Evolutionary conservation across 2,113 vertebrate species (phyloP), one percentile per base, ranked within the genome.

Genomic region (Quiscalus mexicanus): DNA sequence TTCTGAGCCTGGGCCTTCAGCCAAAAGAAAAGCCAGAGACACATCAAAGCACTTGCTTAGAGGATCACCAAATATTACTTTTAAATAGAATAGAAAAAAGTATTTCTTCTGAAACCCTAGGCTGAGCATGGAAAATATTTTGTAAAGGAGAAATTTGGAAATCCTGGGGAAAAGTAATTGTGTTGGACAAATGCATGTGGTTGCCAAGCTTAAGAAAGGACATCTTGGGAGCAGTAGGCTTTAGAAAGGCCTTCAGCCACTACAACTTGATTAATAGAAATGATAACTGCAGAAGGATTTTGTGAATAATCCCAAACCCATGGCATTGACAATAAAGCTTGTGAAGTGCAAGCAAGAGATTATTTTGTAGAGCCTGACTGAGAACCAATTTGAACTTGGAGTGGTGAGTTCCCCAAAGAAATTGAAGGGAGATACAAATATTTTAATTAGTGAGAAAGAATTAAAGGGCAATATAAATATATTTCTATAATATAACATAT

Each of bases 21-120:
- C 83, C 87, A 96, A 87, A 95, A 68, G 45, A 83, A 73, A 87
- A 95, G 11, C 49, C 63, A 58, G 82, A 76, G 70, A 55, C 27
- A 53, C 86, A 87, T 80, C 68, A 91, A 92, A 93, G 84, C 17
- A 30, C 47, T 92, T 91, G 37, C 63, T 91, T 64, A 75, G 47
- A 77, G n/a, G n/a, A 58, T 91, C 65, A 52, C 74, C 89, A 95
- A 88, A 81, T 78, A 58, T 14, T 93, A 6, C 44, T 30, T 87
- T 75, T 60, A 85, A 70, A 39, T 56, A 58, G 56, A 77, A 53
- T 27, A 77, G 59, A 70, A 85, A 86, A 41, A 73, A 77, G 30
- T 58, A 24, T 85, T 92, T 47, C 44, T 64, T 69, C 73, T 81
- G 63, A 86, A 90, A 87, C 35, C 21, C 11, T 37, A 42, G 31